Evolutionary conservation across 2,888 invertebrate genomes (phyloP).

Genomic region (Nesidiocoris tenuis): DNA sequence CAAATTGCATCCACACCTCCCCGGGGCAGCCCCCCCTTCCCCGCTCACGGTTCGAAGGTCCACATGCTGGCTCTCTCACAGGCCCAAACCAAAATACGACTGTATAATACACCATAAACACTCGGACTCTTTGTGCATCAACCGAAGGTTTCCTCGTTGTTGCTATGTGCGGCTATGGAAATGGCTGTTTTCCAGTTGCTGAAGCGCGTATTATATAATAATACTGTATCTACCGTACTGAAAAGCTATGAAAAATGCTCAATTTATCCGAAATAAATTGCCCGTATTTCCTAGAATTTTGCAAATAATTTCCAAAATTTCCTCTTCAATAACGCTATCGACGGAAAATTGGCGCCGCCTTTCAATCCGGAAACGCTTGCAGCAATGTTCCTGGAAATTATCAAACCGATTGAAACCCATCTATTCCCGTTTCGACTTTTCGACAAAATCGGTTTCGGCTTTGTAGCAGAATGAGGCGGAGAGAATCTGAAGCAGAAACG

Average conservation of each 20-base stretch:
- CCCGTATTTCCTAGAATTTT: no score
- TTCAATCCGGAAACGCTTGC: no score
- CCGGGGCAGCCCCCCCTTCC: slow-evolving; percentile 11
- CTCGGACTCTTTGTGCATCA: slow-evolving; percentile 32
- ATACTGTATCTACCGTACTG: no score
- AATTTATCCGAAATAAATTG: no score
- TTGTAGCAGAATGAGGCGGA: neutral
- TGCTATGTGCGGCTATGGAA: neutral
- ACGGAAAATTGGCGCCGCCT: no score
- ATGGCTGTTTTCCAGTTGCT: no score
- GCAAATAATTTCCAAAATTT: no score
- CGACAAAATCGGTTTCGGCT: neutral
- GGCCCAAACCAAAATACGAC: slow-evolving; percentile 35
- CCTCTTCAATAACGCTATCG: no score
- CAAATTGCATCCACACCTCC: slow-evolving; percentile 42
- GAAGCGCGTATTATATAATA: no score
- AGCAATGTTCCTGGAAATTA: no score
- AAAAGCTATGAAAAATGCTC: no score
- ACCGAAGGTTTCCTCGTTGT: neutral
- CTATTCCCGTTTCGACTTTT: neutral
- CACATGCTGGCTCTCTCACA: slow-evolving; percentile 37
- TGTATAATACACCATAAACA: slow-evolving; percentile 38
- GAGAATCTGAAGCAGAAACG: slow-evolving; percentile 17
- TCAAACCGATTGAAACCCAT: no score
- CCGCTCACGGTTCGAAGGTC: neutral